Conservation (phyloP, 37 sponge, comb jelly and placozoan genomes). For the Agelas oroides region DNA sequence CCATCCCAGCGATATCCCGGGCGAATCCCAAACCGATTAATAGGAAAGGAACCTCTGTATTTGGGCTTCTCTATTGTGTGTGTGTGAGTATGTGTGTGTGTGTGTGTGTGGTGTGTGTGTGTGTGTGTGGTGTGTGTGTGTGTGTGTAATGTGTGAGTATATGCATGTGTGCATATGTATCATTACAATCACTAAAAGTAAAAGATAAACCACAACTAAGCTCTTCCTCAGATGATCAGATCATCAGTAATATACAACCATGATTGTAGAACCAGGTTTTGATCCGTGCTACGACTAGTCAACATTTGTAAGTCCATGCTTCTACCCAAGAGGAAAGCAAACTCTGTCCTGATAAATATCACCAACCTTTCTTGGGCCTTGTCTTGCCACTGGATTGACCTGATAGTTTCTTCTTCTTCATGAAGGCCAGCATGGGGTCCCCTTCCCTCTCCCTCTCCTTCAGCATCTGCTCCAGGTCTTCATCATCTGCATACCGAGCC, state of each 20-base stretch:
- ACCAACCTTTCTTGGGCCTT: conserved; percentile 35
- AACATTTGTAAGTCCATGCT: too few relatives aligned
- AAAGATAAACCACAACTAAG: too few relatives aligned
- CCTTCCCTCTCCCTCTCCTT: conserved; percentile 78
- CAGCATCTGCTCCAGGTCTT: conserved; percentile 85
- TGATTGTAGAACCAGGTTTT: too few relatives aligned
- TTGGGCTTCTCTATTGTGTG: conserved; percentile 72
- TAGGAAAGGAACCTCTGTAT: conserved; percentile 82
- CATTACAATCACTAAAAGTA: too few relatives aligned
- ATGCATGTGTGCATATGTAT: too few relatives aligned
- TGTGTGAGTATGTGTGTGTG: too few relatives aligned
- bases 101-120: too few relatives aligned
- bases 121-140: too few relatives aligned
- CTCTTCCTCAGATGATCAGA: too few relatives aligned
- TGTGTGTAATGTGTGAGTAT: neutral
- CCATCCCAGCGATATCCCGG: conserved; percentile 99
- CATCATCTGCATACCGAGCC: conserved; percentile 92
- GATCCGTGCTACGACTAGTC: too few relatives aligned
- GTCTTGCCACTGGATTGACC: neutral
- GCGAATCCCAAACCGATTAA: conserved; percentile 88
- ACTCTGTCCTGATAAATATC: neutral
- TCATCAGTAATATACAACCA: too few relatives aligned
- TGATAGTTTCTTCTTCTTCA: conserved; percentile 69
- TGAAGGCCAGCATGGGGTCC: conserved; percentile 90
- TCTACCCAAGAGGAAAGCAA: too few relatives aligned